A percentile compares a stretch with the other conserved stretches of the same genome.
These are phyloP conservation scores for Lithophane leautieri DNA, from an alignment of 2,888 invertebrate genomes.

Conservation along the genomic window DNA sequence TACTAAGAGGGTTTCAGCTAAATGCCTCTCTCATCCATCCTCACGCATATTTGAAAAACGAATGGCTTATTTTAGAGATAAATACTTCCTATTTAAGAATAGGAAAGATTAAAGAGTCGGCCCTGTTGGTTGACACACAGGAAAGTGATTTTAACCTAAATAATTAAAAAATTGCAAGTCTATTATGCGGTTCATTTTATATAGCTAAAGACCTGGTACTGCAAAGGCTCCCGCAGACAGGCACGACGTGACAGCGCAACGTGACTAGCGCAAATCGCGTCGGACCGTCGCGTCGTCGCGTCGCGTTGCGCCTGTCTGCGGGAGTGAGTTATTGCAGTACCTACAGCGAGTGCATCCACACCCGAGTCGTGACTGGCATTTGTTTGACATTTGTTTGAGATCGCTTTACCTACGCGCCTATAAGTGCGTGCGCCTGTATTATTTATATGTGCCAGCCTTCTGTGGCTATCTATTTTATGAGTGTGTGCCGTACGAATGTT, in stretches of 20 bases:
- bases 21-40: neutral
- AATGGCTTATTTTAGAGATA: neutral
- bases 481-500: conserved; percentile 55
- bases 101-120: neutral
- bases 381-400: neutral
- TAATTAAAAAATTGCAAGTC: neutral
- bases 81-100: neutral
- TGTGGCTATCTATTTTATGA: neutral
- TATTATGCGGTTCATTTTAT: neutral
- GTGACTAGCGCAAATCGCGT: too few relatives aligned
- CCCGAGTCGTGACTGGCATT: too few relatives aligned
- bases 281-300: too few relatives aligned
- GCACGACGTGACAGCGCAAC: too few relatives aligned
- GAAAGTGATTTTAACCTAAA: neutral
- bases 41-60: neutral
- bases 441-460: neutral
- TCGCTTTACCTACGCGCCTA: neutral
- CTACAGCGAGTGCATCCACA: neutral
- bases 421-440: too few relatives aligned
- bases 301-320: too few relatives aligned
- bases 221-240: too few relatives aligned
- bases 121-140: neutral
- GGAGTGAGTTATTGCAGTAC: neutral
- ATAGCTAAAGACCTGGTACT: neutral
- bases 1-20: neutral